Base-by-base conservation (phyloP, 2,797 vertebrate species). In the Distichodus sexfasciatus region DNA sequence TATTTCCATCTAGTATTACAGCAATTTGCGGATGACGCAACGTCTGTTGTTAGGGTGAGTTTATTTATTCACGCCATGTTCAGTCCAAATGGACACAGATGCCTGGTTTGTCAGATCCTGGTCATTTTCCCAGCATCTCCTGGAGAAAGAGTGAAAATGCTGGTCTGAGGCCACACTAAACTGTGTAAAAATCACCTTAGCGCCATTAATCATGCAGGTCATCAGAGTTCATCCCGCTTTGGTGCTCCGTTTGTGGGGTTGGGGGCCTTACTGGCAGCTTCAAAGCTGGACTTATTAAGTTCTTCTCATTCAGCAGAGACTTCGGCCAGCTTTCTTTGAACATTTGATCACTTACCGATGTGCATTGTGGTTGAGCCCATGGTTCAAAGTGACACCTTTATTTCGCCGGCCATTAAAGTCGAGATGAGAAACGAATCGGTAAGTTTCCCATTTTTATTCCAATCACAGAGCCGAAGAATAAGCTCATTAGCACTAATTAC, bases 261-360 rank as follows among this genome's bases (percentile, higher is more conserved):
- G 33, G 60, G 69, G 77, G 67, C 36, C 75, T 68, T 64, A 48
- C 68, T 67, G 57, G 33, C 17, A 66, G 82, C 87, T 90, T 91
- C 86, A 90, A 90, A 91, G 83, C 76, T 55, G 70, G 69, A 83
- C 85, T 87, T 90, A 85, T 90, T 89, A 90, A 82, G 81, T 85
- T 84, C 68, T 75, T 80, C 85, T 90, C 83, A 82, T 83, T 89
- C 84, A 71, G 76, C 15, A 11, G 59, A 83, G 70, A 82, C 66
- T 79, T 80, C 64, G 77, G 79, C 61, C 74, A 82, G 76, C 82
- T 82, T 83, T 82, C 90, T 90, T 90, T 89, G 77, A 91, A 86
- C 88, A 79, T 86, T 84, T 88, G 87, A 91, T 91, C 87, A 87
- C 88, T 83, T 82, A 83, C 87, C 85, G 86, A 85, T 90, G 88